phyloP scores from a whole-genome alignment of 2,797 vertebrate genomes.

The Paguma larvata region DNA sequence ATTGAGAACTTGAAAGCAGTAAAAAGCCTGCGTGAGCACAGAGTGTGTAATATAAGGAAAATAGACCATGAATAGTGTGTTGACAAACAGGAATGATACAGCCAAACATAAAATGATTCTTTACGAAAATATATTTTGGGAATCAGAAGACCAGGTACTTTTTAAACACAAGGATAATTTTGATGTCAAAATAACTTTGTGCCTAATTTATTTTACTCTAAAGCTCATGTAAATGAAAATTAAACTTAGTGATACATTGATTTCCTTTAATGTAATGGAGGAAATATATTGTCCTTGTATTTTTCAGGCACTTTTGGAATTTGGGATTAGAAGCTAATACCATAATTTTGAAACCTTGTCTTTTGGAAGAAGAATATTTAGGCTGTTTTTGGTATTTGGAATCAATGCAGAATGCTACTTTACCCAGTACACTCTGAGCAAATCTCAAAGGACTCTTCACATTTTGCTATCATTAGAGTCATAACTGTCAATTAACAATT shows the following conservation, averaged over 20 bases:
- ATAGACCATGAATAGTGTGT: neutral
- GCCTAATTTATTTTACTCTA: neutral
- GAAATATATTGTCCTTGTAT: neutral
- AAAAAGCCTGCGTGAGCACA: neutral
- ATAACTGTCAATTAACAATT: slow-evolving; percentile 35
- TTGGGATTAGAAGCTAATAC: slow-evolving; percentile 19
- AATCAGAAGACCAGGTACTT: neutral
- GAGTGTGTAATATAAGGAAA: neutral
- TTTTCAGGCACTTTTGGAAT: neutral
- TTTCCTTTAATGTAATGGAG: slow-evolving; percentile 42
- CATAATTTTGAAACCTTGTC: neutral
- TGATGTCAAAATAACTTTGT: slow-evolving; percentile 13
- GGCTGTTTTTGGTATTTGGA: slow-evolving; percentile 2
- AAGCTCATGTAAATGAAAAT: slow-evolving; percentile 31
- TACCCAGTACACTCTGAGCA: neutral
- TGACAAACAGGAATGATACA: neutral
- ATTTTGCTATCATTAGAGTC: neutral
- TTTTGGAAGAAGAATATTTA: neutral
- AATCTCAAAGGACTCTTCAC: slow-evolving; percentile 2
- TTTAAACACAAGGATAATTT: slow-evolving; percentile 1
- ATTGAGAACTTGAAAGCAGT: neutral
- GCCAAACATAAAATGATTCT: neutral
- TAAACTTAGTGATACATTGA: neutral
- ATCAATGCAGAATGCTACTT: slow-evolving; percentile 42
- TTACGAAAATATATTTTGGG: neutral